These are phyloP conservation scores for Ifrita kowaldi DNA, from an alignment of 2,113 vertebrate species.

Conservation along the genomic window DNA sequence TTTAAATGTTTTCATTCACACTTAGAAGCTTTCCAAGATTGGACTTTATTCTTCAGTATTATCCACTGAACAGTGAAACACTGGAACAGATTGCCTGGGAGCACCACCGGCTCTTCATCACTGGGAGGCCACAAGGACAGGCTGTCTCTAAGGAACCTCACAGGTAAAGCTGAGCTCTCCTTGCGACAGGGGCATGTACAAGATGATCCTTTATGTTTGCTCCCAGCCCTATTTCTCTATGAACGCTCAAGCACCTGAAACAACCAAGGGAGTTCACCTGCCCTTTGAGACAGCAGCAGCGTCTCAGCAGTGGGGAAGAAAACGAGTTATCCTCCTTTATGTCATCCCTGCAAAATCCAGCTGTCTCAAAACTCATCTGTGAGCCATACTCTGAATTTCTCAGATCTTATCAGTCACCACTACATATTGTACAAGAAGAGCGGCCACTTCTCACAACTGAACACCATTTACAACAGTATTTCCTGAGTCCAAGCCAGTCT, in stretches of 20 bases:
- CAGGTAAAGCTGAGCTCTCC: background rate
- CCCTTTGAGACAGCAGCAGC: background rate
- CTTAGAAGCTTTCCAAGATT: constrained; percentile 35
- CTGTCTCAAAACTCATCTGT: background rate
- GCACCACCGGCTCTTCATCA: background rate
- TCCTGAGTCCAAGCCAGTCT: background rate
- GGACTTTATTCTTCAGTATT: constrained; percentile 39
- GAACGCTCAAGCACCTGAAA: background rate
- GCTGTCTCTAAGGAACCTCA: background rate
- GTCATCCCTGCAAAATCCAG: background rate
- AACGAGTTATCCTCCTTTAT: background rate
- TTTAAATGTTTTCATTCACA: constrained; percentile 50
- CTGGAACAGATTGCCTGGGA: background rate
- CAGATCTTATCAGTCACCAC: background rate
- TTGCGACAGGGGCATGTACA: background rate
- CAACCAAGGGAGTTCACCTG: background rate
- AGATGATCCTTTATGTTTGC: background rate
- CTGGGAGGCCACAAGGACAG: background rate
- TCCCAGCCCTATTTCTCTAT: background rate
- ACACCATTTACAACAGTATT: background rate
- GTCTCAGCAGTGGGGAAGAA: background rate
- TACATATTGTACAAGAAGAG: background rate
- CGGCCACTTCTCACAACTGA: background rate
- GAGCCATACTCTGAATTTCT: background rate
- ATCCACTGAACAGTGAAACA: background rate